phyloP scores from a whole-genome alignment of 2,113 vertebrate genomes.

The Macaca fascicularis region T2T-MFA8v1.1 NC_088392.1:54255001-54255500 shows the following conservation, averaged over 20 bases:
- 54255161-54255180: background rate
- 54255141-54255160: background rate
- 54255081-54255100: background rate
- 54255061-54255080: background rate
- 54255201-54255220: background rate
- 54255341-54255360: background rate
- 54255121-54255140: background rate
- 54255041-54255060: background rate
- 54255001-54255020: background rate
- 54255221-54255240: background rate
- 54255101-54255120: background rate
- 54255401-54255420: constrained; percentile 18
- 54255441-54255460: background rate
- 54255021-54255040: background rate
- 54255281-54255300: background rate
- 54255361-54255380: background rate
- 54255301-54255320: constrained; percentile 9
- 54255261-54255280: background rate
- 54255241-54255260: background rate
- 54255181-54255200: background rate
- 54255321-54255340: background rate
- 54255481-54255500: background rate
- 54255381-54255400: constrained; percentile 17
- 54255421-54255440: background rate
- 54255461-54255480: background rate